Percentiles rank a stretch among this genome's conserved stretches.
These are phyloP conservation scores for Peribatodes rhomboidaria DNA, from an alignment of 2,888 invertebrate species.

Conservation along the genomic window DNA sequence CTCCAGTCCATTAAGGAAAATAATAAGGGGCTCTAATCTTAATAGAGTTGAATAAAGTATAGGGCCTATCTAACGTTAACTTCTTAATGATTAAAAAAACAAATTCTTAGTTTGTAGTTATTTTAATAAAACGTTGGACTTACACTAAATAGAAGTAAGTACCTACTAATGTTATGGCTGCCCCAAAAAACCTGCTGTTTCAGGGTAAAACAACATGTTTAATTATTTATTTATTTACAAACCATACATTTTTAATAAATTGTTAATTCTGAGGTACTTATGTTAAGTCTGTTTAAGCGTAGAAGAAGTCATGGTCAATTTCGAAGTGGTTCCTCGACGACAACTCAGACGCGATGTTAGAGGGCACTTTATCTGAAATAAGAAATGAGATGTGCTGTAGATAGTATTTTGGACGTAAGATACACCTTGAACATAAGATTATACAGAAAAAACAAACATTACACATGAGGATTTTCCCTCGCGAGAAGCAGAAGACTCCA, in stretches of 20 bases:
- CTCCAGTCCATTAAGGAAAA: no score
- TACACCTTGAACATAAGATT: no score
- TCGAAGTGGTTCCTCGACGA: constrained; percentile 88
- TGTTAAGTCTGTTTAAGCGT: constrained; percentile 56
- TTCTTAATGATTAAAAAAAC: neutral
- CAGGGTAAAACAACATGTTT: neutral
- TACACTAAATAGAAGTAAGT: constrained; percentile 14
- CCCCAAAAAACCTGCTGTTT: neutral
- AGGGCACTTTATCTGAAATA: constrained; percentile 92
- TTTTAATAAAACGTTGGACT: constrained; percentile 28
- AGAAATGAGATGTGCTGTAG: constrained; percentile 7
- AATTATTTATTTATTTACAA: constrained; percentile 30
- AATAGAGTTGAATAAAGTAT: no score
- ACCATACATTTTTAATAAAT: constrained; percentile 6
- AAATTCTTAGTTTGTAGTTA: constrained; percentile 18
- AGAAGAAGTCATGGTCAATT: constrained; percentile 78
- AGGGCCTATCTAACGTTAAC: no score
- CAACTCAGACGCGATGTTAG: constrained; percentile 92
- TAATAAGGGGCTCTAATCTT: no score
- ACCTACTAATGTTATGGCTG: constrained; percentile 1
- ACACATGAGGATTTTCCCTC: constrained; percentile 98
- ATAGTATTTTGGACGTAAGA: neutral
- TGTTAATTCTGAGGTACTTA: constrained; percentile 18
- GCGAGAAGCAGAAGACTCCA: constrained; percentile 98
- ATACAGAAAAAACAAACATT: no score